Percentiles rank a stretch among this genome's conserved stretches.
phyloP scores from a whole-genome alignment of 2,888 invertebrate species.

The Fabriciana adippe region DNA sequence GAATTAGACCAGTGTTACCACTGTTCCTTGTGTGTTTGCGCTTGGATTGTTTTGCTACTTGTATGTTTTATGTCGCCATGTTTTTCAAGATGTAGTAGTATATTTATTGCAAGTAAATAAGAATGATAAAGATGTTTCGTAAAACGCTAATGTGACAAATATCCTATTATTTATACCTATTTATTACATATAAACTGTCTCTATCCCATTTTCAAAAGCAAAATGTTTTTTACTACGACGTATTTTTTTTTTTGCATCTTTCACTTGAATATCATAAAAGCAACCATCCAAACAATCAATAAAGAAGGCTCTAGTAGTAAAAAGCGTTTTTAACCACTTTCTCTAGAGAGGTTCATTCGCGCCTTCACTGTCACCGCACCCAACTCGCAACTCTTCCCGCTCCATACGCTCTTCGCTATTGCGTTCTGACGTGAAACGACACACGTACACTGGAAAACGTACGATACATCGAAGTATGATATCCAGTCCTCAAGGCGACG shows the following conservation, averaged over 20 bases:
- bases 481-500: constrained; percentile 97
- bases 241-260: background rate
- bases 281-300: background rate
- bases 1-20: background rate
- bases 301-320: constrained; percentile 16
- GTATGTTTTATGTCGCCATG: background rate
- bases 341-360: constrained; percentile 40
- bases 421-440: constrained; percentile 78
- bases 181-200: constrained; percentile 6
- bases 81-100: background rate
- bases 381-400: constrained; percentile 61
- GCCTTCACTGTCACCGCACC: constrained; percentile 61
- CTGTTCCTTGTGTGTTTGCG: background rate
- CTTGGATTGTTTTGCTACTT: constrained; percentile 1
- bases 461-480: constrained; percentile 95
- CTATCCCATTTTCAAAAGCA: background rate
- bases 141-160: background rate
- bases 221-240: constrained; percentile 23
- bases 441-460: constrained; percentile 81
- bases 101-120: background rate
- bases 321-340: constrained; percentile 29
- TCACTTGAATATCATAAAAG: background rate
- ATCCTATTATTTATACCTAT: constrained; percentile 7
- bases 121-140: no score
- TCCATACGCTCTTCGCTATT: constrained; percentile 64